phyloP scores from a whole-genome alignment of 2,113 vertebrate genomes.

The Indicator maculatus region DNA sequence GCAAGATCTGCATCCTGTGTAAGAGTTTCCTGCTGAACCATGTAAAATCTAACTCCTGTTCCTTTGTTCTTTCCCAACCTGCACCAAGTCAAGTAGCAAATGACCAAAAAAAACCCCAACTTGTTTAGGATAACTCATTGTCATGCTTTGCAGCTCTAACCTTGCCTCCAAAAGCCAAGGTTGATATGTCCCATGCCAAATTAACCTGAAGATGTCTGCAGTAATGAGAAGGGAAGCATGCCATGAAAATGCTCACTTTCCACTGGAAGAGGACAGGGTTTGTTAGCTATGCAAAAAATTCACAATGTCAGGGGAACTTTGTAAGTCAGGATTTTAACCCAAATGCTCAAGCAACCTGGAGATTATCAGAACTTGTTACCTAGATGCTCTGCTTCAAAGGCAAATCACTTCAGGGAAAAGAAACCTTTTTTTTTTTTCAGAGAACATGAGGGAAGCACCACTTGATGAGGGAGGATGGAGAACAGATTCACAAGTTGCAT shows the following conservation, averaged over 20 bases:
- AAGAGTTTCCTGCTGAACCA: not conserved
- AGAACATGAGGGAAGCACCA: rapidly evolving
- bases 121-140: conserved; percentile 56
- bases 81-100: conserved; percentile 7
- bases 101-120: not conserved
- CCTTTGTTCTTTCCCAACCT: conserved; percentile 17
- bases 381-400: not conserved
- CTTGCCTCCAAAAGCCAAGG: conserved; percentile 76
- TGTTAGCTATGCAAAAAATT: conserved; percentile 70
- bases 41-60: not conserved
- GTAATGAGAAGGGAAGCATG: conserved; percentile 70
- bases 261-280: conserved; percentile 49
- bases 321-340: conserved; percentile 34
- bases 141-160: conserved; percentile 66
- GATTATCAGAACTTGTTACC: conserved; percentile 9
- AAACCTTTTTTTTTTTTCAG: not conserved
- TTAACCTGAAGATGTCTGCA: conserved; percentile 68
- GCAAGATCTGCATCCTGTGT: not conserved
- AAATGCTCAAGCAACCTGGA: not conserved
- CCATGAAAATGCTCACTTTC: conserved; percentile 71
- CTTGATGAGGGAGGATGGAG: rapidly evolving
- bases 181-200: conserved; percentile 71
- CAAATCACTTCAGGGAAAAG: not conserved
- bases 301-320: conserved; percentile 62
- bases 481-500: too few species aligned